Base-by-base conservation (phyloP, 2,113 vertebrate genomes). In the Fregata magnificens region DNA sequence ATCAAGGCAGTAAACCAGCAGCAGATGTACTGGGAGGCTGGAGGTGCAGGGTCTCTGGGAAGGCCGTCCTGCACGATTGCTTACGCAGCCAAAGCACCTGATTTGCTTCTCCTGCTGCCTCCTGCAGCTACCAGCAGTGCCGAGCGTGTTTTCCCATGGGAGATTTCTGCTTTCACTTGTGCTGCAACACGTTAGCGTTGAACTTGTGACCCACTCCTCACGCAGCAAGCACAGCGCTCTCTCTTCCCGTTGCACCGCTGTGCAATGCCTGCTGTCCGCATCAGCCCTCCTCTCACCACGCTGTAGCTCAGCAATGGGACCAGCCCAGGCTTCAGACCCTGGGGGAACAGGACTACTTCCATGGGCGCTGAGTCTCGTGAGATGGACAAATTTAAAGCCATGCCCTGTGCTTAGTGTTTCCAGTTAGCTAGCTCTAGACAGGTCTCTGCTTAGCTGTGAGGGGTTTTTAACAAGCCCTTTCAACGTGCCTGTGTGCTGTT, bases 201-300 rank as follows among this genome's bases (percentile, higher is more conserved):
- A 86, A 86, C 58, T 20, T 42, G 56, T 84, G 93, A 82, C 55
- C 90, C 84, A 42, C 14, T 55, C 28, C 34, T 25, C 42, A 7
- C 1, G 5, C 34, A 49, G 66, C 14, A 15, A 36, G 24, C 2
- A 1, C 61, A 34, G 34, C 2, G 2, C 45, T 6, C 45, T 56
- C 53, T 78, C 55, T 42, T 45, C 45, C 50, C 3, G 1, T 47
- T 12, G 44, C 49, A 36, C 26, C 2, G 3, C 62, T 56, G 52
- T 31, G 42, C 0, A 0, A 17, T 58, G 52, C 42, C 63, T 26
- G 17, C 7, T 19, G 0, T 29, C 44, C 2, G 0, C 82, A 50
- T 3, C 70, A 56, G 8, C 29, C 32, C 44, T 59, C 26, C 38
- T 32, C 84, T 21, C 40, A 45, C 26, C 58, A 40, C 26, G 22